These are phyloP conservation scores for Sebastes hopkinsi DNA, from an alignment of 2,797 vertebrate genomes.

Conservation along the genomic window DNA sequence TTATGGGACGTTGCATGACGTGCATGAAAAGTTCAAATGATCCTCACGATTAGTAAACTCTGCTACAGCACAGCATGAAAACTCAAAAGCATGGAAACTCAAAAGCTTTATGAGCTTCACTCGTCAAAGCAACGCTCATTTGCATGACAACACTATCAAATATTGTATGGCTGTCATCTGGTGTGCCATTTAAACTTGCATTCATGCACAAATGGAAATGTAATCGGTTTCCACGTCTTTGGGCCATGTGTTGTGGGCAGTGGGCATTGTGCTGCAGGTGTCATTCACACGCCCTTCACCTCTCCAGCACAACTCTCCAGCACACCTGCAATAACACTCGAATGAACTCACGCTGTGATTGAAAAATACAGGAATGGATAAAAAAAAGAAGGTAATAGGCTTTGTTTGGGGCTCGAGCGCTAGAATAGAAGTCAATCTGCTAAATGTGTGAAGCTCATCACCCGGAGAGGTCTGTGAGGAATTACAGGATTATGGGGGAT, in stretches of 20 bases:
- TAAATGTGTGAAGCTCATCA: slow-evolving; percentile 74
- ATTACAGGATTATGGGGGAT: slow-evolving; percentile 67
- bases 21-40: slow-evolving; percentile 12
- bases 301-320: slow-evolving; percentile 7
- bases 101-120: slow-evolving; percentile 1
- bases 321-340: slow-evolving; percentile 10
- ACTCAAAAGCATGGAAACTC: slow-evolving; percentile 6
- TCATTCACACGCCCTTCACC: slow-evolving; percentile 42
- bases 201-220: background rate
- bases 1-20: slow-evolving; percentile 4
- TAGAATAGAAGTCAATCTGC: slow-evolving; percentile 64
- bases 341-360: slow-evolving; percentile 33
- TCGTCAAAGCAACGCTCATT: background rate
- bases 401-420: slow-evolving; percentile 42
- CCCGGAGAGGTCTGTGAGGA: slow-evolving; percentile 60
- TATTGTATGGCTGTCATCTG: background rate
- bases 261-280: background rate
- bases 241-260: background rate
- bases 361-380: slow-evolving; percentile 37
- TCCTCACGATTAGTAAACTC: background rate
- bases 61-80: slow-evolving; percentile 7
- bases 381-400: slow-evolving; percentile 44
- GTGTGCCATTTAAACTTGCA: slow-evolving; percentile 2
- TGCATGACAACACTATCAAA: slow-evolving; percentile 22
- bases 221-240: background rate